Evolutionary conservation across 2,113 vertebrate species (phyloP).

Genomic region (Cryptoleucopteryx plumbea): DNA sequence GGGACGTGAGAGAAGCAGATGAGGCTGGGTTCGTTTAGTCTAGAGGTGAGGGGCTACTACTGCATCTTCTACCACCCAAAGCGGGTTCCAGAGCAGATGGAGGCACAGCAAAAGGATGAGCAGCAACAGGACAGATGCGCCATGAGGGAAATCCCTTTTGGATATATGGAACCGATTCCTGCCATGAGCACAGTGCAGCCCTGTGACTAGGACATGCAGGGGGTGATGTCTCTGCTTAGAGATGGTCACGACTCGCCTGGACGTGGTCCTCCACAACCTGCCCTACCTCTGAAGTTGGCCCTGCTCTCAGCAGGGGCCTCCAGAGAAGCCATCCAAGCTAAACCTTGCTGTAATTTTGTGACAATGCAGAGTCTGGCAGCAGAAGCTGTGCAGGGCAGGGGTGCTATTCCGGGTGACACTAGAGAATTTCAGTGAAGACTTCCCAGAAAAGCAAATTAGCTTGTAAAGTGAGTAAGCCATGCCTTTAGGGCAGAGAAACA

Average conservation of each 20-base stretch:
- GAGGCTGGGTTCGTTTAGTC: neutral
- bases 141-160: neutral
- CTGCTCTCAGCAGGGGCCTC: neutral
- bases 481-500: neutral
- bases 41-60: neutral
- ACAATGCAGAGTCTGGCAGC: neutral
- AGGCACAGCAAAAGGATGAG: neutral
- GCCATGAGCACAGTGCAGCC: fast-evolving
- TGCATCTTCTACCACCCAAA: neutral
- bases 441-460: neutral
- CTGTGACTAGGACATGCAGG: neutral
- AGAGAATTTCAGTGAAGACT: neutral
- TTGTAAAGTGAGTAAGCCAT: neutral
- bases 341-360: neutral
- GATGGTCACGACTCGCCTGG: neutral
- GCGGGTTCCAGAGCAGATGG: neutral
- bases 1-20: fast-evolving
- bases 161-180: neutral
- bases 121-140: fast-evolving
- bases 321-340: neutral
- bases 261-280: fast-evolving
- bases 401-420: neutral
- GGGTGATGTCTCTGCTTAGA: no score
- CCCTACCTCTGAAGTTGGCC: neutral
- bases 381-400: neutral